Percentiles rank a stretch among this genome's conserved stretches.
These are phyloP conservation scores for Benthosema pterotum DNA, from an alignment of 2,797 vertebrate genomes.

Conservation along the genomic window DNA sequence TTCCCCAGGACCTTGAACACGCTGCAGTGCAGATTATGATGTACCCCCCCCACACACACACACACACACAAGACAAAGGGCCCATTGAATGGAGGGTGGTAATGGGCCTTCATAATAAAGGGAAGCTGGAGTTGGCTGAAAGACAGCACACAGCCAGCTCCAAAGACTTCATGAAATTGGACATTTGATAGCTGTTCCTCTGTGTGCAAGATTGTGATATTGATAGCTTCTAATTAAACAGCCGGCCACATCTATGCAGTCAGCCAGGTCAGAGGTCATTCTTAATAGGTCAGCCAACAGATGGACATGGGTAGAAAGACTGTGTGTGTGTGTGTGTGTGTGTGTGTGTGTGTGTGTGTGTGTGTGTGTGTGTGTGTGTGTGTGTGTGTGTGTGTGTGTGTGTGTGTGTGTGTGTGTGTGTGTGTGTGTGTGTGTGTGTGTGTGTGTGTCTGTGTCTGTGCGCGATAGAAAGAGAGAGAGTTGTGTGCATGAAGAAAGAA, in stretches of 20 bases:
- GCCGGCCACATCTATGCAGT: constrained; percentile 66
- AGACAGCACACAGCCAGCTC: constrained; percentile 67
- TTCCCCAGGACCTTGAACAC: constrained; percentile 34
- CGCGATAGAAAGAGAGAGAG: no score
- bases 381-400: background rate
- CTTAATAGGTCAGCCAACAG: constrained; percentile 73
- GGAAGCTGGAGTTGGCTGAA: constrained; percentile 68
- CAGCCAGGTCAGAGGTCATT: constrained; percentile 65
- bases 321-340: background rate
- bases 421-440: background rate
- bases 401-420: constrained; percentile 4
- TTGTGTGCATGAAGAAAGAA: no score
- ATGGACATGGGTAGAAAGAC: constrained; percentile 57
- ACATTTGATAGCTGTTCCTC: constrained; percentile 78
- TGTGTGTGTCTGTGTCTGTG: no score
- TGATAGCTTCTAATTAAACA: constrained; percentile 75
- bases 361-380: no score
- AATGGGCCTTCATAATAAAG: constrained; percentile 81
- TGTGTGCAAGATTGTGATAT: constrained; percentile 66
- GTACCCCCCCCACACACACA: constrained; percentile 45
- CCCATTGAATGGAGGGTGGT: constrained; percentile 76
- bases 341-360: background rate
- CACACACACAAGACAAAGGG: constrained; percentile 74
- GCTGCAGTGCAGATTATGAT: constrained; percentile 42
- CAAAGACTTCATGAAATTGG: constrained; percentile 78